Percentiles rank a stretch among this genome's conserved stretches.
Evolutionary conservation across 2,888 invertebrate species (phyloP).

Genomic region (Diplazon laetatorius): DNA sequence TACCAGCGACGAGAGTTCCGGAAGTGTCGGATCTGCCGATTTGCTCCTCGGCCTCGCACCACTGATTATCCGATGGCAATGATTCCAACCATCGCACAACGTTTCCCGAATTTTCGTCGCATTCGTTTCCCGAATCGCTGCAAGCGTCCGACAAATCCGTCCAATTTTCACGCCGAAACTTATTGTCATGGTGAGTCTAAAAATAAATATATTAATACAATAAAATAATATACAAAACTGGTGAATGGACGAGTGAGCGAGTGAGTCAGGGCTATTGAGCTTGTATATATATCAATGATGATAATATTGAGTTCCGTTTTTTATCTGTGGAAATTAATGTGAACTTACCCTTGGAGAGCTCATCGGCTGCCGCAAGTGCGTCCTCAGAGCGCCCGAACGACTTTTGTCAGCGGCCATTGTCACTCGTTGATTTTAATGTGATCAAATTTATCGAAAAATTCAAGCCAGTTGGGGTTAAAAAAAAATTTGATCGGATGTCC

Average conservation of each 20-base stretch:
- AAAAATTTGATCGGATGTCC: background rate
- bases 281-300: no score
- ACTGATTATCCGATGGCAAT: slow-evolving; percentile 62
- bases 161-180: slow-evolving; percentile 5
- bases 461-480: background rate
- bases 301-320: no score
- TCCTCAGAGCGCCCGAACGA: slow-evolving; percentile 2
- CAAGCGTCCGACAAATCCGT: slow-evolving; percentile 44
- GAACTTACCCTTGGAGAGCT: slow-evolving; percentile 27
- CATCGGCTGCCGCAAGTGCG: slow-evolving; percentile 6
- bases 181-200: no score
- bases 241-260: no score
- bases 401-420: slow-evolving; percentile 45
- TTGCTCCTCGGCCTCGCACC: slow-evolving; percentile 60
- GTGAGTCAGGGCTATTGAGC: no score
- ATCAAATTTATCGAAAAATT: background rate
- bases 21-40: slow-evolving; percentile 27
- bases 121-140: slow-evolving; percentile 69
- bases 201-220: no score
- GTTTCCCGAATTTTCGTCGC: slow-evolving; percentile 60
- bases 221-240: no score
- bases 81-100: slow-evolving; percentile 65
- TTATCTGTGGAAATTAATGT: background rate
- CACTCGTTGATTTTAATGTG: slow-evolving; percentile 1
- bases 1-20: slow-evolving; percentile 33